These are phyloP conservation scores for Ursus arctos DNA, from an alignment of 2,113 vertebrate genomes.

Conservation along the genomic window DNA sequence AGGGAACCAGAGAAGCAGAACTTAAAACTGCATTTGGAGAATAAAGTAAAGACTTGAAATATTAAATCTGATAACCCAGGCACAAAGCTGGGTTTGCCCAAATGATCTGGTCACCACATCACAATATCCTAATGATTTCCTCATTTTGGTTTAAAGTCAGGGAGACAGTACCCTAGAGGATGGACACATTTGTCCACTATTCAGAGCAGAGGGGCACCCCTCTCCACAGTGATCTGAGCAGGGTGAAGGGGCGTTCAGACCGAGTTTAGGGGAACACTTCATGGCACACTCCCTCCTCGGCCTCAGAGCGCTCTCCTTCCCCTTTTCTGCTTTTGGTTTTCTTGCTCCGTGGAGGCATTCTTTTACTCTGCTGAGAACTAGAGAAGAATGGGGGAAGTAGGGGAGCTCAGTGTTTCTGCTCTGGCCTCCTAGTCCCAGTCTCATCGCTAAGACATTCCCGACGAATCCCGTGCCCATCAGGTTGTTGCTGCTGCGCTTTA, in stretches of 20 bases:
- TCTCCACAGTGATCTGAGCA: not conserved
- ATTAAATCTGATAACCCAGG: not conserved
- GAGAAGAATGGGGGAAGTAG: no score
- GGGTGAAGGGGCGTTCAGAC: not conserved
- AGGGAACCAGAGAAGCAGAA: not conserved
- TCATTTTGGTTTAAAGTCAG: not conserved
- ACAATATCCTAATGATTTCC: slow-evolving; percentile 4
- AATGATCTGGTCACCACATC: not conserved
- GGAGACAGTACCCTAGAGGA: not conserved
- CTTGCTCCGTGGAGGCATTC: fast-evolving
- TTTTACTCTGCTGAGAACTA: not conserved
- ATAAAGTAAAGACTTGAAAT: slow-evolving; percentile 1
- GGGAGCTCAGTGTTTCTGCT: not conserved
- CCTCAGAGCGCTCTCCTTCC: not conserved
- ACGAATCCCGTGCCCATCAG: not conserved
- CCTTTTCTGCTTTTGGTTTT: not conserved
- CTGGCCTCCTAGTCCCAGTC: not conserved
- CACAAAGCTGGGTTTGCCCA: not conserved
- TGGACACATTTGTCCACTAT: not conserved
- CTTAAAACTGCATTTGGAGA: not conserved
- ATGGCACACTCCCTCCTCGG: not conserved
- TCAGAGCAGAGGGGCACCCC: not conserved
- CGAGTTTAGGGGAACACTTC: not conserved
- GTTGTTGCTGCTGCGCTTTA: fast-evolving
- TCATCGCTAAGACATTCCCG: not conserved